Base-by-base conservation (phyloP, 2,888 invertebrate species). In the Troilus luridus region DNA sequence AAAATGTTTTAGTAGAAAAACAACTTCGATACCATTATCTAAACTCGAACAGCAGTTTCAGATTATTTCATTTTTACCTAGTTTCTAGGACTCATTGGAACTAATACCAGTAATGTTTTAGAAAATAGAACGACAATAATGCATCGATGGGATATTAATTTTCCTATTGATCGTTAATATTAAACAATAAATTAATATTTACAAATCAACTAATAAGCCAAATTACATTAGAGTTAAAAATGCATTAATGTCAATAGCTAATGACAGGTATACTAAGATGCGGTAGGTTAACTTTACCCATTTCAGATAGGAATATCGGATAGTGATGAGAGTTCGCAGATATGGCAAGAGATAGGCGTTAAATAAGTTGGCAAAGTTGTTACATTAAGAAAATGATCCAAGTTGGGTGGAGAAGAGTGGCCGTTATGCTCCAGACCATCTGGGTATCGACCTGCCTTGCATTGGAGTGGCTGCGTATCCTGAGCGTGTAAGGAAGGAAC, bases 311-410 rank as follows among this genome's bases (percentile, higher is more conserved):
- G 14, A 17, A 17, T 27, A 41, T 77, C 72, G 72, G 41, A 64
- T 64, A 64, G 64, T 0, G 24, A 24, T 11, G 3, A n/a, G 11
- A 0, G 64, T 41, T 77, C 41, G 72, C 27, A 77, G 67, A 77
- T 77, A 77, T 77, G 14, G 72, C 27, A 17, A 27, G 6, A 77
- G 72, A 41, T 41, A 77, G 17, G 72, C 41, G 14, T 1, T 77
- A 41, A 77, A 77, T 77, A 77, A 77, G 27, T 77, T 77, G 41
- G 27, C 41, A 14, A 77, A 77, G 27, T 77, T 77, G 72, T 41
- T 41, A 77, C 72, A 77, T 77, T 77, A 77, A 77, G 72, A 77
- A 77, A 77, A 77, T 77, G 72, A 77, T 77, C 72, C 72, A 77
- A 77, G 72, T 77, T 77, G 27, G 27, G 27, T 6, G 12, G 67